Conservation (phyloP, 2,888 invertebrate species). For the Nipponacmea schrenckii region DNA sequence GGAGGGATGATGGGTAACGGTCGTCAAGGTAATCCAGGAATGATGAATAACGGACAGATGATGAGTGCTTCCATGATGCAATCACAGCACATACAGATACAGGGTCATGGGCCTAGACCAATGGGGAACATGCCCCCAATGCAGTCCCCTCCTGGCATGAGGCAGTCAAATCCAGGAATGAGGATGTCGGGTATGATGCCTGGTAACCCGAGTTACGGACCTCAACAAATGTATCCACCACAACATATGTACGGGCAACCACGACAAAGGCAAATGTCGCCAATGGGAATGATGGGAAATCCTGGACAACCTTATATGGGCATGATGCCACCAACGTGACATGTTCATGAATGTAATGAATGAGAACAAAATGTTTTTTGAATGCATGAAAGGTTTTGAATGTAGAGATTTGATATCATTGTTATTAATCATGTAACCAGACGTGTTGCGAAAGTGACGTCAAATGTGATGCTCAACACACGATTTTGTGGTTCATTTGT, state of each 20-base stretch:
- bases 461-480: no score
- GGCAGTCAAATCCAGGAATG: constrained; percentile 41
- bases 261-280: constrained; percentile 54
- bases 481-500: no score
- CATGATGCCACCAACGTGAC: constrained; percentile 42
- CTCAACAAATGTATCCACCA: constrained; percentile 64
- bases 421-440: no score
- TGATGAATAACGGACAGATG: constrained; percentile 32
- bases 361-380: no score
- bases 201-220: constrained; percentile 24
- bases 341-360: no score
- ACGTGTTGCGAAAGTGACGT: no score
- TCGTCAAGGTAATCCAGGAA: constrained; percentile 20
- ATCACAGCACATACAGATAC: constrained; percentile 48
- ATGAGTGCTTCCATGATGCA: constrained; percentile 34
- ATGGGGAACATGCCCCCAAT: constrained; percentile 36
- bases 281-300: constrained; percentile 47
- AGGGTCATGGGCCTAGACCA: constrained; percentile 40
- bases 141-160: constrained; percentile 36
- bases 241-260: constrained; percentile 62
- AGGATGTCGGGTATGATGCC: constrained; percentile 44
- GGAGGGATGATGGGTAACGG: constrained; percentile 25
- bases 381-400: no score
- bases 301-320: constrained; percentile 39
- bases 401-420: no score